Evolutionary conservation across 2,113 vertebrate species (phyloP), one percentile per base, ranked within the genome.

Genomic region (Pelvicachromis taeniatus): DNA sequence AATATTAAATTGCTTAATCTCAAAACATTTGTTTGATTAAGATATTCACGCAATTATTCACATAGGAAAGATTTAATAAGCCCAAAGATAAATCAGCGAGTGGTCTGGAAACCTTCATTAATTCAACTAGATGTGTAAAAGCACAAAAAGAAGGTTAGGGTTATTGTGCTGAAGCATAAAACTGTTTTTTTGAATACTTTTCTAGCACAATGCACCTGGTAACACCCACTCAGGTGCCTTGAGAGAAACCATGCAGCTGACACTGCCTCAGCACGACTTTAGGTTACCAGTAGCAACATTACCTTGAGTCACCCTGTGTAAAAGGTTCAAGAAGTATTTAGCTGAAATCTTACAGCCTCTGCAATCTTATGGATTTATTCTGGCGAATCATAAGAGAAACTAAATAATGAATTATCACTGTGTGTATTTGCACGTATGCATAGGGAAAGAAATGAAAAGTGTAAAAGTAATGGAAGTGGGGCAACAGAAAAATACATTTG

Each of bases 261-360:
- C 78, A 65, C 33, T 10, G 73, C 40, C 53, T 84, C 77, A 35
- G 56, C 42, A 31, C 6, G 12, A 78, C 68, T 68, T 35, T 85
- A 78, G 63, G 82, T 89, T 84, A 87, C 82, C 86, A 91, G 55
- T 82, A 75, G 88, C 87, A 92, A 88, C 88, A 88, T 89, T 85
- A 65, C 63, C 80, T 84, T 35, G 38, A 86, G 52, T 88, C 55
- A 82, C 55, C 68, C 58, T 6, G 16, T n/a, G 52, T n/a, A 54
- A 88, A 87, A 86, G 48, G 78, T 78, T 87, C 5, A 63, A 54
- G 87, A 73, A 16, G 45, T 81, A 55, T 83, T 89, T 75, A 42
- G 55, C 40, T 77, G 19, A 61, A 78, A 78, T 53, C 73, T 54
- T 81, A 85, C 77, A 77, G 52, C 59, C 75, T 65, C 68, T 55